phyloP scores from a whole-genome alignment of 2,113 vertebrate species.

The Chiloscyllium plagiosum region DNA sequence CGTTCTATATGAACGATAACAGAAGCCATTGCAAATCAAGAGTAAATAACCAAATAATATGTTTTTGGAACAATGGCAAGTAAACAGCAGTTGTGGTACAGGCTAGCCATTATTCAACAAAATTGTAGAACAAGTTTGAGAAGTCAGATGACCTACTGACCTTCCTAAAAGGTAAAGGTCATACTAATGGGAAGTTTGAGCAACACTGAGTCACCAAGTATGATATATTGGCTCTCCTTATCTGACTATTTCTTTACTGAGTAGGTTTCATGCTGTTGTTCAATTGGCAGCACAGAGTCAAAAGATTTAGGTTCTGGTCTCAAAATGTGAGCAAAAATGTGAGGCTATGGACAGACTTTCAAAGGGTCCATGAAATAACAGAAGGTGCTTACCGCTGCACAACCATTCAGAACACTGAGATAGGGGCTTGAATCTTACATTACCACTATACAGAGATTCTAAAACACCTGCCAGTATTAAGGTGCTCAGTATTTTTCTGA shows the following conservation, averaged over 20 bases:
- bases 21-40: background rate
- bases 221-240: background rate
- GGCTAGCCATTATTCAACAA: background rate
- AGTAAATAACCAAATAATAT: background rate
- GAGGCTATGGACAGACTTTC: background rate
- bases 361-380: no score
- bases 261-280: background rate
- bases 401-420: no score
- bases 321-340: background rate
- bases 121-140: background rate
- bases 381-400: no score
- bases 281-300: background rate
- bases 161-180: background rate
- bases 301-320: background rate
- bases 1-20: background rate
- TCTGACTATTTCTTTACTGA: background rate
- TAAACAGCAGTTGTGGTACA: background rate
- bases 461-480: no score
- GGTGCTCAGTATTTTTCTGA: no score
- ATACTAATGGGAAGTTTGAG: background rate
- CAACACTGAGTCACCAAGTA: background rate
- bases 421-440: no score
- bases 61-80: background rate
- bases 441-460: no score
- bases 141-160: background rate